Base-by-base conservation (phyloP, 2,888 invertebrate species). In the Yponomeuta malinellus region DNA sequence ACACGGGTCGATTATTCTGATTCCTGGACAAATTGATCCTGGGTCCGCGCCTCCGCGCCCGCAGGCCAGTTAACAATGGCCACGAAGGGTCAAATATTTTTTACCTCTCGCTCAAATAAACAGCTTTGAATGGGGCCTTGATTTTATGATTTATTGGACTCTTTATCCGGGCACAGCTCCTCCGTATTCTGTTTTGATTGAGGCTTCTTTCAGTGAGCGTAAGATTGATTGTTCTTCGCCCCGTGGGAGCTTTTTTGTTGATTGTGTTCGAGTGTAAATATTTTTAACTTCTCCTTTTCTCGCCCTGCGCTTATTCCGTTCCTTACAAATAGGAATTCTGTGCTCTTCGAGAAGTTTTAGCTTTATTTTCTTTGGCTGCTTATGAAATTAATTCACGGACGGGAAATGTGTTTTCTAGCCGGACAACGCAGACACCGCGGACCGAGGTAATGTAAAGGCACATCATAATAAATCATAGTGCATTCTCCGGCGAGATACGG, bases 121-220 rank as follows among this genome's bases (percentile, higher is more conserved):
- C 86, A 87, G 81, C 81, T 83, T 83, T 89, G 86, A 91, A 90
- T 89, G 83, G 87, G 80, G 80, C 81, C 88, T 83, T 91, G 91
- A 91, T 91, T 92, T 91, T 91, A 91, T 91, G 90, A 92, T 91
- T 90, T 92, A 92, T 92, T 87, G 83, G 81, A 77, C 83, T 88
- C 85, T 90, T 90, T 90, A 91, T 90, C 83, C 85, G 82, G 83
- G 81, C 83, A 78, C 83, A 83, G 85, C 86, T 88, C 85, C 89
- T 84, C 80, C 83, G 85, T 88, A 87, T 87, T 90, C 85, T 91
- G 86, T 92, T 92, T 90, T 90, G 91, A 92, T 90, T 91, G 90
- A 88, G 86, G 87, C 82, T 86, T 85, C 90, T 90, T 89, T 90
- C 86, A 88, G 81, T 81, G 83, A 78, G 77, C 81, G 82, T 79